phyloP scores from a whole-genome alignment of 2,113 vertebrate genomes.

The Eurystomus gularis region DNA sequence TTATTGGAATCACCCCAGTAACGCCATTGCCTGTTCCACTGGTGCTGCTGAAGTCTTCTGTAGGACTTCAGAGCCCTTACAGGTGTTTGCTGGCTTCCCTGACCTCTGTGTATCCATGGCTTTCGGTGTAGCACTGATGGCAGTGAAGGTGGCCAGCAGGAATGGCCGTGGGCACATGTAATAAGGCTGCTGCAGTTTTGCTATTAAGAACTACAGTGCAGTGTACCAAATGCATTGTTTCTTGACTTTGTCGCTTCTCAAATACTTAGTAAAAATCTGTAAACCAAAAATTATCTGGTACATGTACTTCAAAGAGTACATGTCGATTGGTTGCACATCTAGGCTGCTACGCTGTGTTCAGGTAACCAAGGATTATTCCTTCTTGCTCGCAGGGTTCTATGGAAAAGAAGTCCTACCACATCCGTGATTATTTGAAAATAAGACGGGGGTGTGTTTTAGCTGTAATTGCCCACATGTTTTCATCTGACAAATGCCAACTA shows the following conservation, averaged over 20 bases:
- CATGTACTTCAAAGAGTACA: not conserved
- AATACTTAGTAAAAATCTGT: not conserved
- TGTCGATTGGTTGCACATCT: not conserved
- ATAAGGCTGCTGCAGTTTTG: not conserved
- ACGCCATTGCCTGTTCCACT: not conserved
- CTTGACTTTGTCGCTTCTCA: not conserved
- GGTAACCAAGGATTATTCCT: not conserved
- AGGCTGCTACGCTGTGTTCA: accelerated
- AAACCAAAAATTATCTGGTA: not conserved
- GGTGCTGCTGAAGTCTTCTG: too few species aligned
- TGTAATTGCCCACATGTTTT: not conserved
- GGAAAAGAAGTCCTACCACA: not conserved
- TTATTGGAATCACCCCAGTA: not conserved
- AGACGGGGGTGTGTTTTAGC: not conserved
- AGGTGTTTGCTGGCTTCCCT: not conserved
- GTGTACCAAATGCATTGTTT: accelerated
- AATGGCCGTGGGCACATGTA: accelerated
- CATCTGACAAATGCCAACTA: not conserved
- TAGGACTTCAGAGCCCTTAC: accelerated
- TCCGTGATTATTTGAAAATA: not conserved
- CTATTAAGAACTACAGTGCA: not conserved
- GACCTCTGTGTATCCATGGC: not conserved
- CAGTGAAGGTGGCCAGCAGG: accelerated
- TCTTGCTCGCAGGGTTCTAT: not conserved
- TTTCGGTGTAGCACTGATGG: accelerated